Base-by-base conservation (phyloP, 2,888 invertebrate genomes). In the Tanypteryx hageni region DNA sequence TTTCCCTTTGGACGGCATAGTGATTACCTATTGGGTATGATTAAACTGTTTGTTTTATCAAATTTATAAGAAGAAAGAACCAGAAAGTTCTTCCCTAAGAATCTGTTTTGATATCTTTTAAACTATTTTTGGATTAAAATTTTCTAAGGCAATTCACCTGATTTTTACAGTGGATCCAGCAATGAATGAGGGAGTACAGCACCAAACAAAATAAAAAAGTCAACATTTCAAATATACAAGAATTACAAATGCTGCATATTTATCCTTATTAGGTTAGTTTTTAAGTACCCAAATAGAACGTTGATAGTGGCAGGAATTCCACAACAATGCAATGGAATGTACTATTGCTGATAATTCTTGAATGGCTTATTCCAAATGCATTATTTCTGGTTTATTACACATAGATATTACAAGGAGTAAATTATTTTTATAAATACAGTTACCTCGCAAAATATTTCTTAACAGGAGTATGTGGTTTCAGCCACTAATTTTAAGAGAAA, bases 321-420 rank as follows among this genome's bases (percentile, higher is more conserved):
- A 68, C 89, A 89, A 89, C 89, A 89, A 89, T 89, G 89, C 89
- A 89, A 89, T 89, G 89, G 89, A 89, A 89, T 89, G 89, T 89
- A 89, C 61, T 89, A 89, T 89, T 89, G 89, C 89, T 89, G 89
- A 89, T 89, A 89, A 44, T 89, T 89, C 89, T 89, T 68, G 89
- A 89, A 89, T 89, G 89, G 89, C 89, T 89, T 64, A 89, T 89
- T 89, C 89, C 89, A 89, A 89, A 89, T 89, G 89, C 89, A 89
- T 89, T 89, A 89, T 64, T 89, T 89, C 64, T 89, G 89, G 89
- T 89, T 89, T 64, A 89, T 89, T 89, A 89, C 89, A 89, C 89
- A 89, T 61, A n/a, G 83, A 57, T 83, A 56, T 83, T 83, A 83
- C 83, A 83, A 83, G 89, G 64, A 89, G 89, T 89, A 89, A 89